Conservation (phyloP, 2,888 invertebrate species). For the Kuschelorhynchus macadamiae region DNA sequence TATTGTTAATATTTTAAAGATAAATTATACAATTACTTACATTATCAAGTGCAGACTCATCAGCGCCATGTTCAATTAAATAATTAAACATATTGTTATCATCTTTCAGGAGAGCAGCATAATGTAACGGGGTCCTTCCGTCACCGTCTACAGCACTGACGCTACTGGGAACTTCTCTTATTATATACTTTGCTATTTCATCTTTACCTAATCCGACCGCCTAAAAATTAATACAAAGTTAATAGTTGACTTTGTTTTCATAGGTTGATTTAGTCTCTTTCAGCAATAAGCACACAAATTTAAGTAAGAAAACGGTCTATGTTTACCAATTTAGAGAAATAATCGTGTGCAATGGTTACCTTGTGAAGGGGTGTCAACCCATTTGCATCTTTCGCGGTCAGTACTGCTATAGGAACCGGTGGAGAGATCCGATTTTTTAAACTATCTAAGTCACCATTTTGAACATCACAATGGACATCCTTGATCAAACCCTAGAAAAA, state of each 20-base stretch:
- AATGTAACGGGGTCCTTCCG: conserved; percentile 90
- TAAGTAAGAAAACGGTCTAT: no score
- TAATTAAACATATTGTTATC: conserved; percentile 84
- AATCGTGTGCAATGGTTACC: conserved; percentile 73
- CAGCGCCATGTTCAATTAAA: conserved; percentile 85
- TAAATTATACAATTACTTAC: no score
- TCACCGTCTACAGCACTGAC: conserved; percentile 83
- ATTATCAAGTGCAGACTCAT: conserved; percentile 86
- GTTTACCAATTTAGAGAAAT: no score
- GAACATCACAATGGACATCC: conserved; percentile 84
- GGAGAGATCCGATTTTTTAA: conserved; percentile 55
- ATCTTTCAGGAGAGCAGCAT: conserved; percentile 86
- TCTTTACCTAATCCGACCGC: conserved; percentile 87
- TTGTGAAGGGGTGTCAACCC: conserved; percentile 91
- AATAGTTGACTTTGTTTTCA: conserved; percentile 7
- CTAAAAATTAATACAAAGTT: conserved; percentile 66
- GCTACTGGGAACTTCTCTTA: conserved; percentile 78
- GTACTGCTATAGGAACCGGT: conserved; percentile 57
- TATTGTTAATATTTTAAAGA: no score
- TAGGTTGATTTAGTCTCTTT: no score
- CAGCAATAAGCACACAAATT: no score
- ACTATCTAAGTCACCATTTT: conserved; percentile 82
- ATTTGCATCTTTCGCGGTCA: conserved; percentile 75
- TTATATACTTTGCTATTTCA: conserved; percentile 81
- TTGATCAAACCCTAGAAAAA: conserved; percentile 81